Conservation (phyloP, 2,888 invertebrate species). For the Meteorus cinctellus region DNA sequence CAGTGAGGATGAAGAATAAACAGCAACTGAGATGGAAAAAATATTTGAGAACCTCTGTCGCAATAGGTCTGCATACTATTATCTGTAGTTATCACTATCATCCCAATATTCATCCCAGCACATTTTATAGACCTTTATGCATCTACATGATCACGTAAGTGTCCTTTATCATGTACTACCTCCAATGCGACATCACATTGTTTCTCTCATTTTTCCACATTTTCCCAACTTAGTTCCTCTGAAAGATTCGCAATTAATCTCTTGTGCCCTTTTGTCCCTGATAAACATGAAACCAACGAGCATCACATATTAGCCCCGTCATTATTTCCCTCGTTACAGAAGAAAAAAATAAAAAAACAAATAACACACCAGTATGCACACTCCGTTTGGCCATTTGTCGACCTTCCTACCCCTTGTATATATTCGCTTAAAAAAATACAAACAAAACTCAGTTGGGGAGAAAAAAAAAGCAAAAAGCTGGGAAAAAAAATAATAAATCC, state of each 20-base stretch:
- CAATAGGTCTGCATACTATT: conserved; percentile 5
- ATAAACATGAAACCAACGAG: conserved; percentile 37
- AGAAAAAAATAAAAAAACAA: conserved; percentile 15
- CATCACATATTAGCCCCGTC: conserved; percentile 25
- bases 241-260: conserved; percentile 53
- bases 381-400: conserved; percentile 30
- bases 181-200: conserved; percentile 27
- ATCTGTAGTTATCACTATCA: not conserved
- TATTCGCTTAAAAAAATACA: conserved; percentile 27
- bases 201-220: conserved; percentile 19
- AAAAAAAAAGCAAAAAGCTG: not conserved
- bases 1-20: too few relatives aligned
- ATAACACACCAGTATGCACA: conserved; percentile 16
- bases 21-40: not conserved
- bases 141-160: conserved; percentile 1
- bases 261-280: conserved; percentile 51
- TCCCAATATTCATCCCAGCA: conserved; percentile 19
- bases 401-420: not conserved
- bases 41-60: conserved; percentile 9
- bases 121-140: not conserved
- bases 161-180: conserved; percentile 23
- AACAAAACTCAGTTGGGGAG: not conserved
- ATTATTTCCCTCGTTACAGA: conserved; percentile 1
- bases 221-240: conserved; percentile 49
- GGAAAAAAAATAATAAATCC: conserved; percentile 9